These are phyloP conservation scores for Acanthopleura granulata DNA, from an alignment of 2,888 invertebrate species.

Conservation along the genomic window DNA sequence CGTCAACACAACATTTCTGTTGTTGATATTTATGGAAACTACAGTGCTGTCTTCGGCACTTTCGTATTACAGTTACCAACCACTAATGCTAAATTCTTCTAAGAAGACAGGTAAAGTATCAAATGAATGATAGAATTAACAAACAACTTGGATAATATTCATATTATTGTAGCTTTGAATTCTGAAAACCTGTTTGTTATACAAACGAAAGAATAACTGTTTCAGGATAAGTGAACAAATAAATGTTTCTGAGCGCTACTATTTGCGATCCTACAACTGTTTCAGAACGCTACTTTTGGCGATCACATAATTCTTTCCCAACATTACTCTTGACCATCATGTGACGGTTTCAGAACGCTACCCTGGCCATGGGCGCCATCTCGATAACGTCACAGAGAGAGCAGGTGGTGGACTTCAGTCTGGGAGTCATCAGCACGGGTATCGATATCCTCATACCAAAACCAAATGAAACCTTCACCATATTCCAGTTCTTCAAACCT, in stretches of 20 bases:
- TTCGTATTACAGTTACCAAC: no score
- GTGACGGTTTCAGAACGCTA: constrained; percentile 44
- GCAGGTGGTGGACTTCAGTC: constrained; percentile 56
- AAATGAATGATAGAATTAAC: no score
- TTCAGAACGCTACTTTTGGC: constrained; percentile 54
- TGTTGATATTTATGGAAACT: no score
- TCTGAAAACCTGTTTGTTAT: no score
- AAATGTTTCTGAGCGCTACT: constrained; percentile 46
- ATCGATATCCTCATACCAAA: constrained; percentile 54
- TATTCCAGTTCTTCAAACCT: constrained; percentile 60
- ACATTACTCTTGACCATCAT: constrained; percentile 51
- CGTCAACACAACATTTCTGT: no score
- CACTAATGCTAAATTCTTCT: no score
- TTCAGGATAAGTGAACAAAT: constrained; percentile 49
- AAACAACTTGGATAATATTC: no score
- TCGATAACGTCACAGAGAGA: constrained; percentile 57
- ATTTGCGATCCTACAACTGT: no score
- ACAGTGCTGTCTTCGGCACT: no score
- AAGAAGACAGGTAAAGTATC: no score
- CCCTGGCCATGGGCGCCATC: constrained; percentile 58
- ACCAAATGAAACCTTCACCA: constrained; percentile 47
- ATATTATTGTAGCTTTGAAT: no score
- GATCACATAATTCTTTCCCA: constrained; percentile 38
- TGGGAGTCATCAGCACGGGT: constrained; percentile 57
- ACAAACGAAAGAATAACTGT: constrained; percentile 35